phyloP scores from a whole-genome alignment of 2,113 vertebrate species.

The Oncorhynchus masou region DNA sequence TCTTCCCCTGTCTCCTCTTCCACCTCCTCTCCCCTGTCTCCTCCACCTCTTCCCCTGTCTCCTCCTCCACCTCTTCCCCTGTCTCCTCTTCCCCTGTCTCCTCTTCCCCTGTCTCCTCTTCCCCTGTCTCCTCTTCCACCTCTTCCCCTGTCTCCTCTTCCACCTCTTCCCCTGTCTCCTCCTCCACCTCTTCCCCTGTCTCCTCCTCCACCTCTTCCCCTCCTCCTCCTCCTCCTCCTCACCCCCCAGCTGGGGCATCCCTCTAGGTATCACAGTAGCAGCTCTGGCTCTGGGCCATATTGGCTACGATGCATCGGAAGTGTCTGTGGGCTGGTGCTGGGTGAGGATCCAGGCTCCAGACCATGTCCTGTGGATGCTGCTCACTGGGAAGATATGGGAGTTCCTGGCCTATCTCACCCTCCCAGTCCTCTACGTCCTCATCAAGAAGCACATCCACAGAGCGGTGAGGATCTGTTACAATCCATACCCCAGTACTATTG shows the following conservation, averaged over 20 bases:
- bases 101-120: too few species aligned
- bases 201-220: too few species aligned
- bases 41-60: too few species aligned
- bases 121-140: not conserved
- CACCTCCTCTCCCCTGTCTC: too few species aligned
- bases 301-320: constrained; percentile 90
- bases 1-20: too few species aligned
- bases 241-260: constrained; percentile 85
- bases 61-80: too few species aligned
- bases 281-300: constrained; percentile 88
- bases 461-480: constrained; percentile 77
- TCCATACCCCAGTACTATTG: not conserved
- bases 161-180: not conserved
- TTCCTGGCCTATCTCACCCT: constrained; percentile 87
- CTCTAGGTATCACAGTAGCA: constrained; percentile 80
- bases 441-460: constrained; percentile 86
- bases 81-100: not conserved
- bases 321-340: constrained; percentile 98
- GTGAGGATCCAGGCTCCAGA: constrained; percentile 80
- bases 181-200: too few species aligned
- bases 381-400: constrained; percentile 94
- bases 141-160: not conserved
- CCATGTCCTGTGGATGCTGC: constrained; percentile 89
- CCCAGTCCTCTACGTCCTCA: constrained; percentile 87
- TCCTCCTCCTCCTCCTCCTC: not conserved